Evolutionary conservation across 2,113 vertebrate genomes (phyloP), one percentile per base, ranked within the genome.

Genomic region (pig (Sus scrofa)): DNA sequence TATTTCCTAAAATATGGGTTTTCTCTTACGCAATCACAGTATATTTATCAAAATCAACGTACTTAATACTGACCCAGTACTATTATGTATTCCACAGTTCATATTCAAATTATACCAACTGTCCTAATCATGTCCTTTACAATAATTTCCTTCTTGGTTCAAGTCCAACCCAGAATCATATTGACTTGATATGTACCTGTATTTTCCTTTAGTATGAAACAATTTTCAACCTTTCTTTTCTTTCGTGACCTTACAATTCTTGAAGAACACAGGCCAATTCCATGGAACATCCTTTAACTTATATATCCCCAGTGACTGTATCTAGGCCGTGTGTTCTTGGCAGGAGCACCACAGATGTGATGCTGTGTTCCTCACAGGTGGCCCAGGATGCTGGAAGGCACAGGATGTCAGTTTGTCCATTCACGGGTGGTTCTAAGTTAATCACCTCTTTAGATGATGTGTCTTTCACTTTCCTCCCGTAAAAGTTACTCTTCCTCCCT

Each of bases 401-500:
- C 3, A 30, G 15, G 52, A 13, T 52, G 1, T 71, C 15, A 10
- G 3, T 22, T 67, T 87, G 65, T 63, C 79, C 19, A 22, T 15
- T 52, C 65, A 10, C 24, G 39, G 27, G 52, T 27, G 79, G 74
- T 87, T 26, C 32, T 63, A 83, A 67, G 2, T 39, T 92, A 34
- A 67, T 86, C 67, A 7, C 50, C 92, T 95, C 22, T 60, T 86
- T 62, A 52, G 10, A 16, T 34, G 18, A 32, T 58, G 8, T 58
- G 8, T 83, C 63, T 6, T 67, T 24, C 24, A 84, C 20, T 14
- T 83, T 86, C 77, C 68, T 67, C 73, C 71, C 62, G 74, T 18
- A 22, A 58, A 95, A 77, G 87, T 96, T 75, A 26, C 73, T 89
- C 13, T 37, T 70, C 85, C n/a, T 79, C 83, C 89, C 87, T 50